Conservation (phyloP, 1,140 invertebrate species). For the Neomicropteryx cornuta region DNA sequence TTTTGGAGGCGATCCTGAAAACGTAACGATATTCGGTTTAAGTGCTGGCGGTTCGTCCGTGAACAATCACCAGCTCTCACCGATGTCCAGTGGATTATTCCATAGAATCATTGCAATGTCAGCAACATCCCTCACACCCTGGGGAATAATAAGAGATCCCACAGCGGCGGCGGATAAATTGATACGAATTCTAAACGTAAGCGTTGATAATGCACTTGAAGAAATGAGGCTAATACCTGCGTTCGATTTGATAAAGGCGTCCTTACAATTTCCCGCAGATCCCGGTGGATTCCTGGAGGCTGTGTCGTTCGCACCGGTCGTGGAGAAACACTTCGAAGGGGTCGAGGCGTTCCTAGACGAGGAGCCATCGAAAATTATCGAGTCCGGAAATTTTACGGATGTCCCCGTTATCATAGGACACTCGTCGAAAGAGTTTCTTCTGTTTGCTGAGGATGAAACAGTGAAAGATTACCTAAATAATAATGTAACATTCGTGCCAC, state of each 20-base stretch:
- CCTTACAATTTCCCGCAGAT: slow-evolving; percentile 18
- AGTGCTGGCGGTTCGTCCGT: slow-evolving; percentile 47
- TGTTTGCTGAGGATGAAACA: too few relatives aligned
- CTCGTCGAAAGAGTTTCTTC: slow-evolving; percentile 30
- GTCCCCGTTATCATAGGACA: slow-evolving; percentile 39
- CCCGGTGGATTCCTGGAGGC: slow-evolving; percentile 26
- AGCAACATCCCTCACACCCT: slow-evolving; percentile 24
- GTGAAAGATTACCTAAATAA: too few relatives aligned
- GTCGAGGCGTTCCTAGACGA: slow-evolving; percentile 37
- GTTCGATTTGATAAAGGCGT: slow-evolving; percentile 23
- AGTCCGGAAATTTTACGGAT: slow-evolving; percentile 22
- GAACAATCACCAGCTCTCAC: slow-evolving; percentile 44
- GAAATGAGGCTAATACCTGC: slow-evolving; percentile 20
- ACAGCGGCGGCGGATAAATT: slow-evolving; percentile 25
- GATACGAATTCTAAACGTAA: too few relatives aligned
- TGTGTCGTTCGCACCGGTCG: slow-evolving; percentile 32
- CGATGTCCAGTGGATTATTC: slow-evolving; percentile 45
- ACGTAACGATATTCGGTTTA: slow-evolving; percentile 50
- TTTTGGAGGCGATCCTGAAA: slow-evolving; percentile 54
- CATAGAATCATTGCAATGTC: slow-evolving; percentile 36
- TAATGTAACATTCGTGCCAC: too few relatives aligned
- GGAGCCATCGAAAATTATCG: slow-evolving; percentile 33
- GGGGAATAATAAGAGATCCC: slow-evolving; percentile 25
- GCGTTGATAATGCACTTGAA: slow-evolving; percentile 27
- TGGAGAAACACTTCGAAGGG: slow-evolving; percentile 31